phyloP scores from a whole-genome alignment of 2,888 invertebrate species.

The Tubulanus polymorphus region DNA sequence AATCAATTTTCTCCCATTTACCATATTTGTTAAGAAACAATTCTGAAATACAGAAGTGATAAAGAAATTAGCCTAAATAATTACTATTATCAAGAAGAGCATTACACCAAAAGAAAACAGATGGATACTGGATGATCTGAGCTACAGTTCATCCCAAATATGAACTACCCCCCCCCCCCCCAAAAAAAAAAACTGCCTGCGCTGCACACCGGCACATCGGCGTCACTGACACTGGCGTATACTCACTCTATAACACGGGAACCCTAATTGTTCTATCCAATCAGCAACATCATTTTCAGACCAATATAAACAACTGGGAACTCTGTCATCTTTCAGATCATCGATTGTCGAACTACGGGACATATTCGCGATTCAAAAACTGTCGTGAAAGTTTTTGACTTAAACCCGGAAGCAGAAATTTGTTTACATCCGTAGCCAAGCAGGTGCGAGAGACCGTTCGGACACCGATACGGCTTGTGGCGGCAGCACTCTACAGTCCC shows the following conservation, averaged over 20 bases:
- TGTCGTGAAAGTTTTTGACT: no score
- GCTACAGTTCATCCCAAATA: no score
- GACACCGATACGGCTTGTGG: no score
- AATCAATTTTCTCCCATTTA: constrained; percentile 25
- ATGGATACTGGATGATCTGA: no score
- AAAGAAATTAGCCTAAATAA: no score
- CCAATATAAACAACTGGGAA: constrained; percentile 40
- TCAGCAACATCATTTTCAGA: constrained; percentile 20
- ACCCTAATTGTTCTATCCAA: constrained; percentile 23
- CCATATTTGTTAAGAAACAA: constrained; percentile 24
- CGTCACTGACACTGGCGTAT: not conserved
- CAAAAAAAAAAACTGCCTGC: not conserved
- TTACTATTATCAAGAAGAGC: no score
- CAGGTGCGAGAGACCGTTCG: no score
- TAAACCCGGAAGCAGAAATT: no score
- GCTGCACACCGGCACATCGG: not conserved
- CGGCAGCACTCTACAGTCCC: no score
- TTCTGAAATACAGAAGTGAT: constrained; percentile 22
- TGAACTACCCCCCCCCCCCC: no score
- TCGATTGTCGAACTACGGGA: constrained; percentile 19
- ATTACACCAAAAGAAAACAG: no score
- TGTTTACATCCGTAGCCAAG: no score
- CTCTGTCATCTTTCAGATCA: constrained; percentile 42
- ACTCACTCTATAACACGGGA: constrained; percentile 20
- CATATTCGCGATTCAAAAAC: not conserved